Evolutionary conservation across 2,797 vertebrate species (phyloP).

Genomic region (Micropoecilia bifurca): DNA sequence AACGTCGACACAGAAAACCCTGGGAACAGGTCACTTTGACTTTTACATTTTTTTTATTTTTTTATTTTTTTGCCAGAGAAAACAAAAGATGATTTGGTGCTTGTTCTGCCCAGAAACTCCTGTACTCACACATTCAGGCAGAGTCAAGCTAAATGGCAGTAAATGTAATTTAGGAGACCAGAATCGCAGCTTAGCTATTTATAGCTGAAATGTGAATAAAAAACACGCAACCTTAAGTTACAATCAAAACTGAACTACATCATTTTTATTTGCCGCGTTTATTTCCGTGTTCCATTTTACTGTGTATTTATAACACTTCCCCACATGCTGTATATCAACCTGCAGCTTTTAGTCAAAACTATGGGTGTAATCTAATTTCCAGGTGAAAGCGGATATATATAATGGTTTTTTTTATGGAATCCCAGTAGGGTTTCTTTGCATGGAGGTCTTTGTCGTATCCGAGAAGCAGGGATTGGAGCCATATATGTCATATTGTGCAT

Average conservation of each 20-base stretch:
- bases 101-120: constrained; percentile 28
- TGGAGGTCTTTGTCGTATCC: constrained; percentile 9
- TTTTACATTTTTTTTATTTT: not conserved
- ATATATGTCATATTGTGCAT: not conserved
- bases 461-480: not conserved
- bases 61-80: constrained; percentile 12
- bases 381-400: constrained; percentile 23
- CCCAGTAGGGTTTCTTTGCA: constrained; percentile 19
- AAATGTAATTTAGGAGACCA: constrained; percentile 47
- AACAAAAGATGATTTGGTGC: constrained; percentile 1
- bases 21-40: constrained; percentile 22
- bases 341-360: constrained; percentile 49
- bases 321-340: constrained; percentile 38
- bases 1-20: constrained; percentile 36
- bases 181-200: constrained; percentile 48
- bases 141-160: constrained; percentile 11
- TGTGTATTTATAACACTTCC: constrained; percentile 38
- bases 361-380: constrained; percentile 40
- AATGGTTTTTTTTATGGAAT: constrained; percentile 28
- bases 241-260: constrained; percentile 61
- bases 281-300: constrained; percentile 45
- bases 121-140: constrained; percentile 7
- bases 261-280: constrained; percentile 62
- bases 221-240: constrained; percentile 37
- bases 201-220: constrained; percentile 51